A percentile compares a stretch with the other conserved stretches of the same genome.
These are phyloP conservation scores for Hippocampus barbouri DNA, from an alignment of 2,113 vertebrate genomes.

Conservation along the genomic window DNA sequence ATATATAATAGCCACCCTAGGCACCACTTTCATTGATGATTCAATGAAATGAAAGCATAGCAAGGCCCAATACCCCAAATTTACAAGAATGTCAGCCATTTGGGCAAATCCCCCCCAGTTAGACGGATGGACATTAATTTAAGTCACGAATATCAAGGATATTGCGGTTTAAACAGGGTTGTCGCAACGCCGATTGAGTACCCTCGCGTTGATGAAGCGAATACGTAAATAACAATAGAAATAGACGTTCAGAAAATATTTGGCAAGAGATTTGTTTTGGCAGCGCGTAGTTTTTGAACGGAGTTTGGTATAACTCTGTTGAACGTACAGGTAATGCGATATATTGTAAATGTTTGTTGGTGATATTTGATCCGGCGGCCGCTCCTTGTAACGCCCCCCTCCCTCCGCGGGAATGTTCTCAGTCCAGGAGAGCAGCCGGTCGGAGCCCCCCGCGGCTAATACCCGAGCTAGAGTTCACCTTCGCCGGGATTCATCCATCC, in stretches of 20 bases:
- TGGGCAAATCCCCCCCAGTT: too few species aligned
- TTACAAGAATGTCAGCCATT: too few species aligned
- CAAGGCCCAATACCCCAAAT: too few species aligned
- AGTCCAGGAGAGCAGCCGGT: slow-evolving; percentile 37
- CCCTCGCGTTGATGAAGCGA: not conserved
- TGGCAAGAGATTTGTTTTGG: rapidly evolving
- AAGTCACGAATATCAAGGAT: not conserved
- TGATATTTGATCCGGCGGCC: not conserved
- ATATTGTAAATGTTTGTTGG: not conserved
- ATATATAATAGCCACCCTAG: too few species aligned
- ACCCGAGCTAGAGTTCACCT: slow-evolving; percentile 54
- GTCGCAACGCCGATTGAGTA: not conserved
- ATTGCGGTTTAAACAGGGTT: not conserved
- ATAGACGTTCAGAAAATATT: not conserved
- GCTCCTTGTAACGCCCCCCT: not conserved
- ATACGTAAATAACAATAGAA: not conserved
- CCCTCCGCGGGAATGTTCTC: not conserved
- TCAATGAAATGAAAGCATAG: too few species aligned
- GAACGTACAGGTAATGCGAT: not conserved
- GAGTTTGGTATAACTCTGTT: not conserved
- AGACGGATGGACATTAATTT: too few species aligned
- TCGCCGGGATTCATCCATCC: not conserved
- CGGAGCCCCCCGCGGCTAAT: slow-evolving; percentile 51
- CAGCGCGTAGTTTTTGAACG: not conserved
- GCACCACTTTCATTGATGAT: too few species aligned